Percentiles rank a stretch among this genome's conserved stretches.
Conservation (phyloP, 1,140 invertebrate genomes). For the Vanessa tameamea region DNA sequence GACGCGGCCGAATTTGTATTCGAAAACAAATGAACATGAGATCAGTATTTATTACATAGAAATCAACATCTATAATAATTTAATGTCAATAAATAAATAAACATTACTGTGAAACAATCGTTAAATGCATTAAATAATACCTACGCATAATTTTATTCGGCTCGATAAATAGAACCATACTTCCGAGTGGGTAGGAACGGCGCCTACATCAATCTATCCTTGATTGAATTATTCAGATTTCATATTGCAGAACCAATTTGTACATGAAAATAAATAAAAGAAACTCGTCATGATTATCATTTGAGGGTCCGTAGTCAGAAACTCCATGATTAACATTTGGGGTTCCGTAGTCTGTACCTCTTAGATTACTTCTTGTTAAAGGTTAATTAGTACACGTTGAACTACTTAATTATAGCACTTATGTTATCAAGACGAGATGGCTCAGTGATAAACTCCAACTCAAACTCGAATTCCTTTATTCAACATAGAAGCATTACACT, state of each 20-base stretch:
- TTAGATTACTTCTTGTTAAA: no score
- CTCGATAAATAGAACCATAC: slow-evolving; percentile 23
- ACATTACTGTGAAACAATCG: not conserved
- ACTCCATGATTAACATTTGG: not conserved
- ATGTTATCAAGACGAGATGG: no score
- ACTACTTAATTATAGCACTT: no score
- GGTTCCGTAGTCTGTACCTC: no score
- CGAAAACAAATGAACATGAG: no score
- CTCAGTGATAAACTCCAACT: no score
- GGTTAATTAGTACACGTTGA: no score
- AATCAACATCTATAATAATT: not conserved
- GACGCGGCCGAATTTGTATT: no score
- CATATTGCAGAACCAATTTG: slow-evolving; percentile 20
- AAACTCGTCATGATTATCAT: not conserved
- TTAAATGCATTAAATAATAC: not conserved
- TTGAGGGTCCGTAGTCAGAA: not conserved
- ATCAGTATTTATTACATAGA: no score
- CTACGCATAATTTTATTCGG: slow-evolving; percentile 19
- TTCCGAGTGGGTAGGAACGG: slow-evolving; percentile 20
- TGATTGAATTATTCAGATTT: slow-evolving; percentile 28
- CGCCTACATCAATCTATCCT: slow-evolving; percentile 27
- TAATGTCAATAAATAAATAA: slow-evolving; percentile 5
- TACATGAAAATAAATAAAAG: not conserved
- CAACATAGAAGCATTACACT: no score
- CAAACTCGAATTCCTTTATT: no score